Evolutionary conservation across 2,113 vertebrate genomes (phyloP).

Genomic region (Edolisoma coerulescens): DNA sequence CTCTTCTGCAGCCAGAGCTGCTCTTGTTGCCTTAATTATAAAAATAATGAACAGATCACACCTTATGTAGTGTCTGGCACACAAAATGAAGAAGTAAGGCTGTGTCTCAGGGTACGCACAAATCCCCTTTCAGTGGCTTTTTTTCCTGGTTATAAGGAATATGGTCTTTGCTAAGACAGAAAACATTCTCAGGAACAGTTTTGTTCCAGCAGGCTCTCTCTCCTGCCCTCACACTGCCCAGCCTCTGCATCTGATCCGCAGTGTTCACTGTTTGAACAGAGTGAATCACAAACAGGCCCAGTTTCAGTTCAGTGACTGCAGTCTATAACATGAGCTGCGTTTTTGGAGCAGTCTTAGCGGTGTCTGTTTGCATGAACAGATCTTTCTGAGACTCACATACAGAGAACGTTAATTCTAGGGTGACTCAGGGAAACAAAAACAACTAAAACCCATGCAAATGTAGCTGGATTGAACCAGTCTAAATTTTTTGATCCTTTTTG

Average conservation of each 20-base stretch:
- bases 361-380: background rate
- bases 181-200: background rate
- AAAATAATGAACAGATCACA: background rate
- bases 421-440: background rate
- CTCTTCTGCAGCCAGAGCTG: conserved; percentile 77
- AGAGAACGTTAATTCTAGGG: background rate
- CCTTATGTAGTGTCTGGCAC: background rate
- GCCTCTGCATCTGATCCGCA: background rate
- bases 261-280: background rate
- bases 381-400: background rate
- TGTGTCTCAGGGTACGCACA: background rate
- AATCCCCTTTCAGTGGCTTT: background rate
- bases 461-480: background rate
- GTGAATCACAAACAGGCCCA: background rate
- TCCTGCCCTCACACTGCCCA: background rate
- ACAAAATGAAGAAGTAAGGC: background rate
- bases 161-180: background rate
- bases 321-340: background rate
- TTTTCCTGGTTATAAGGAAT: background rate
- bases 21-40: conserved; percentile 73
- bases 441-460: background rate
- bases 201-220: background rate
- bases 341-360: background rate
- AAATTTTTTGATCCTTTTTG: background rate
- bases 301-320: background rate